A percentile compares a stretch with the other conserved stretches of the same genome.
Evolutionary conservation across 35 echinoderm and acorn worm species (phyloP).

Genomic region (Heliocidaris erythrogramma): DNA sequence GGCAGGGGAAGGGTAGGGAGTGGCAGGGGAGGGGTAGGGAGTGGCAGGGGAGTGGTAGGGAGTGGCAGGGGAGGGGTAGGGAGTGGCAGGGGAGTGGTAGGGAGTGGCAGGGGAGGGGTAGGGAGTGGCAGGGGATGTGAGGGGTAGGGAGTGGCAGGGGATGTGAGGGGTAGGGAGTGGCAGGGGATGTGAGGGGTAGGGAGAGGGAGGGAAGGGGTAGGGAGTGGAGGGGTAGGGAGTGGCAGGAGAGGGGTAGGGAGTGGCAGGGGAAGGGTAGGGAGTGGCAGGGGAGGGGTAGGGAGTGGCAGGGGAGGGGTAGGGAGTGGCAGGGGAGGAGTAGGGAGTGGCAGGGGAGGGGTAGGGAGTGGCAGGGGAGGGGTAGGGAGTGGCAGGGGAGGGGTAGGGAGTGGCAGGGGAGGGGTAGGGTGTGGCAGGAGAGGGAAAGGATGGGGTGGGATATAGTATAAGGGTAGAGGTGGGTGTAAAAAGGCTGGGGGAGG

Average conservation of each 20-base stretch:
- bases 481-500: background rate
- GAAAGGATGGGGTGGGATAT: too few relatives aligned
- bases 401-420: background rate
- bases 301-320: background rate
- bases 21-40: background rate
- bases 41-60: background rate
- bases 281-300: background rate
- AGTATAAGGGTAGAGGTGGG: too few relatives aligned
- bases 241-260: background rate
- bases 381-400: background rate
- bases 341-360: background rate
- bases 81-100: background rate
- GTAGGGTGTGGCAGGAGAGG: background rate
- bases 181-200: too few relatives aligned
- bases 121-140: background rate
- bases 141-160: background rate
- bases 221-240: background rate
- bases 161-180: background rate
- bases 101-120: background rate
- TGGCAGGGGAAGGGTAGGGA: background rate
- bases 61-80: background rate
- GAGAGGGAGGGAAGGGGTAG: too few relatives aligned
- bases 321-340: background rate
- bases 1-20: background rate
- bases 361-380: background rate